Evolutionary conservation across 1,140 invertebrate species (phyloP).

Genomic region (Panagrolaimus sp.): DNA sequence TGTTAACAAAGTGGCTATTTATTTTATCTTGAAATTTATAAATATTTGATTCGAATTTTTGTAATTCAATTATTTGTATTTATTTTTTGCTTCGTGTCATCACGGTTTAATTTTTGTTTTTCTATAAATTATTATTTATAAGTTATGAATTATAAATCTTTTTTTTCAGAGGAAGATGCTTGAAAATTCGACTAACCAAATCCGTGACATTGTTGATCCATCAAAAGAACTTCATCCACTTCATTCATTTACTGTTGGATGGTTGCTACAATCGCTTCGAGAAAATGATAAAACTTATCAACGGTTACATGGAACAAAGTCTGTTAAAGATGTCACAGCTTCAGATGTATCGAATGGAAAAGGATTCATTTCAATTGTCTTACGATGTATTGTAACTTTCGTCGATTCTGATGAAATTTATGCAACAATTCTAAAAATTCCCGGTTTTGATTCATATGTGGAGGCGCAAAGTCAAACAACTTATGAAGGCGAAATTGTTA

Average conservation of each 20-base stretch:
- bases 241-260: background rate
- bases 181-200: no score
- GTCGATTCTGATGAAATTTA: background rate
- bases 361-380: background rate
- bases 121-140: no score
- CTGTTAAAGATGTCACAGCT: background rate
- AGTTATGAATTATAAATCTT: no score
- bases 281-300: background rate
- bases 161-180: no score
- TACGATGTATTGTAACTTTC: background rate
- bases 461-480: background rate
- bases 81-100: no score
- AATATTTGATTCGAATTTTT: no score
- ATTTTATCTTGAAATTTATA: no score
- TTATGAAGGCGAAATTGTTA: background rate
- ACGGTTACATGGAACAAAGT: background rate
- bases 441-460: background rate
- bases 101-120: no score
- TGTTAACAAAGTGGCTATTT: no score
- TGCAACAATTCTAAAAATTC: background rate
- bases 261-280: background rate
- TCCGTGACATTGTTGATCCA: no score
- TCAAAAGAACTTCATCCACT: no score
- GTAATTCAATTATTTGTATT: no score
- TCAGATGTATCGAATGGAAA: background rate